phyloP scores from a whole-genome alignment of 1,140 invertebrate species.

The Eupristina koningsbergeri region DNA sequence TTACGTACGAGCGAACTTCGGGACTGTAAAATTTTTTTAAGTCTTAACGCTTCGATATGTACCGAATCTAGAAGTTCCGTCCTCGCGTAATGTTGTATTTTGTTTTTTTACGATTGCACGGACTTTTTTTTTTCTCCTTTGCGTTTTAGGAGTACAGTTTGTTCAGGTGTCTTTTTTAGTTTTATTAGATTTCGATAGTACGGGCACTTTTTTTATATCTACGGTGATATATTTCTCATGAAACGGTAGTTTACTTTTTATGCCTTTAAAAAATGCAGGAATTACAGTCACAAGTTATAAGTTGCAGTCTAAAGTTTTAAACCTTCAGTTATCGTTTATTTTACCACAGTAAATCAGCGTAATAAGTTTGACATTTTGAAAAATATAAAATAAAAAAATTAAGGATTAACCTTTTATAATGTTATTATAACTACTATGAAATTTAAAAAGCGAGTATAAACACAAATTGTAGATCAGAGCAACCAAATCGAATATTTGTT shows the following conservation, averaged over 20 bases:
- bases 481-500: too few species aligned
- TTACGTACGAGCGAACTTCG: slow-evolving; percentile 11
- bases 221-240: not conserved
- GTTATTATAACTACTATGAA: too few species aligned
- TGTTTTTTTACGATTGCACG: slow-evolving; percentile 27
- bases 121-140: not conserved
- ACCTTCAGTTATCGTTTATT: not conserved
- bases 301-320: too few species aligned
- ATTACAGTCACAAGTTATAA: too few species aligned
- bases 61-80: not conserved
- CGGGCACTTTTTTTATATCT: not conserved
- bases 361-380: not conserved
- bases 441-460: too few species aligned
- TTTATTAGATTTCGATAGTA: slow-evolving; percentile 3
- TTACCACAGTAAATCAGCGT: not conserved
- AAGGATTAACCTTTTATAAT: too few species aligned
- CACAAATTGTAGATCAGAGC: too few species aligned
- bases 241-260: not conserved
- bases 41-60: slow-evolving; percentile 23
- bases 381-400: not conserved
- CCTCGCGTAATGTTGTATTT: not conserved
- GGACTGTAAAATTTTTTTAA: slow-evolving; percentile 40
- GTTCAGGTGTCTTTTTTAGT: not conserved
- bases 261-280: not conserved
- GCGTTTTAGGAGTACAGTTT: slow-evolving; percentile 7